phyloP scores from a whole-genome alignment of 2,888 invertebrate genomes.

The Hemicrepidius hirtus region DNA sequence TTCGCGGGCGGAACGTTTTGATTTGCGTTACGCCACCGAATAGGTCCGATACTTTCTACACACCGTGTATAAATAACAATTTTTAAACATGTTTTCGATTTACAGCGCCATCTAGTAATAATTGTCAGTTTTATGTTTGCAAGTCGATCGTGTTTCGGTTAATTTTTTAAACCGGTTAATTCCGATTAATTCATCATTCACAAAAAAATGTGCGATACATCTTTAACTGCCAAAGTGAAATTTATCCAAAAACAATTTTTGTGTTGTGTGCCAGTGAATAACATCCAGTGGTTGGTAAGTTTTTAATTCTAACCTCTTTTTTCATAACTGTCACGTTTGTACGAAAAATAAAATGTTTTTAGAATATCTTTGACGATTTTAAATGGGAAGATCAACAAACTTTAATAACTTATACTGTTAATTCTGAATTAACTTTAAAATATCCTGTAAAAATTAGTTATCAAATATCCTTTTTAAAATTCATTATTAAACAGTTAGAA shows the following conservation, averaged over 20 bases:
- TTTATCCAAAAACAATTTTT: conserved; percentile 65
- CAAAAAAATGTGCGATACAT: conserved; percentile 49
- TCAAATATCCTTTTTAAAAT: conserved; percentile 80
- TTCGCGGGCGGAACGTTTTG: too few relatives aligned
- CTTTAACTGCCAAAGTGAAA: conserved; percentile 39
- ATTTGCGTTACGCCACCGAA: too few relatives aligned
- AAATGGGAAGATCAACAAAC: conserved; percentile 75
- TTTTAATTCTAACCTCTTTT: conserved; percentile 6
- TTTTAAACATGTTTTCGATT: too few relatives aligned
- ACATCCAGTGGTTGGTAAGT: conserved; percentile 58
- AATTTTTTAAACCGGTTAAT: not conserved
- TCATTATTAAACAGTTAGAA: conserved; percentile 77
- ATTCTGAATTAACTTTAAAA: conserved; percentile 73
- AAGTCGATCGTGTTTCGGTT: conserved; percentile 1
- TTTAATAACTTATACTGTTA: conserved; percentile 77
- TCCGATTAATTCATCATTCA: not conserved
- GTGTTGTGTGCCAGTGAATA: conserved; percentile 61
- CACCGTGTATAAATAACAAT: too few relatives aligned
- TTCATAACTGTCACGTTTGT: not conserved
- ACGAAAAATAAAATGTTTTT: conserved; percentile 45
- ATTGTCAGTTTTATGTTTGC: too few relatives aligned
- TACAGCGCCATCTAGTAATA: too few relatives aligned
- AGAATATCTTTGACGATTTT: conserved; percentile 57
- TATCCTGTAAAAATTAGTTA: conserved; percentile 80
- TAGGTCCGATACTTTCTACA: too few relatives aligned